Base-by-base conservation (phyloP, 2,797 vertebrate genomes). In the Enteromius unitaeniatus region DNA sequence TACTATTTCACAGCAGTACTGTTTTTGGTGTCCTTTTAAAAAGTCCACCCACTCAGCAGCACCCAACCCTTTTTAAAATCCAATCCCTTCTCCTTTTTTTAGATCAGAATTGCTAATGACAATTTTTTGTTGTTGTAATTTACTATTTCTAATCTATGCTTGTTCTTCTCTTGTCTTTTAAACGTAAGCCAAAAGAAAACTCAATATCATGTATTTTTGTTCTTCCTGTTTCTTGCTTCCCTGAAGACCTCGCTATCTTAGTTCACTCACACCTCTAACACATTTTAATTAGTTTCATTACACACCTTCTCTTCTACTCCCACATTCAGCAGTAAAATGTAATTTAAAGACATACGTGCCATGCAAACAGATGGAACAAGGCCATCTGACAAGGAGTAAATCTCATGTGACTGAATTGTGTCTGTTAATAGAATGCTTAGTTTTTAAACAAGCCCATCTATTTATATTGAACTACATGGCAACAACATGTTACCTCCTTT, bases 241-340 rank as follows among this genome's bases (percentile, higher is more conserved):
- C 31, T 37, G 10, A 74, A 86, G 85, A 86, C 82, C 45, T 86
- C 79, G 10, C 80, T 51, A 47, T 82, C 69, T 82, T 58, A 65
- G 45, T 78, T 62, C 78, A 60, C 62, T 78, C 42, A 69, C 70
- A 84, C 70, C 79, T 70, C 72, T 23, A 55, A 81, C 84, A 89
- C 84, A 67, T 87, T 87, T 81, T 86, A 84, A 87, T 88, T 85
- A 78, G 53, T 67, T 81, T 81, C 19, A 60, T 84, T 78, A 69
- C 19, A 21, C 80, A 76, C 80, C 11, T 69, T 86, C 51, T 51
- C 53, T 64, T 82, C 37, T 55, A 31, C 51, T 70, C 45, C 40
- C 21, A n/a, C 49, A 72, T 58, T 70, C 72, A 23, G 17, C 34
- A 28, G 64, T 58, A 40, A 70, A 60, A 47, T n/a, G 53, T 81